Conservation (phyloP, 2,113 vertebrate species). For the Hippocampus mohnikei region DNA sequence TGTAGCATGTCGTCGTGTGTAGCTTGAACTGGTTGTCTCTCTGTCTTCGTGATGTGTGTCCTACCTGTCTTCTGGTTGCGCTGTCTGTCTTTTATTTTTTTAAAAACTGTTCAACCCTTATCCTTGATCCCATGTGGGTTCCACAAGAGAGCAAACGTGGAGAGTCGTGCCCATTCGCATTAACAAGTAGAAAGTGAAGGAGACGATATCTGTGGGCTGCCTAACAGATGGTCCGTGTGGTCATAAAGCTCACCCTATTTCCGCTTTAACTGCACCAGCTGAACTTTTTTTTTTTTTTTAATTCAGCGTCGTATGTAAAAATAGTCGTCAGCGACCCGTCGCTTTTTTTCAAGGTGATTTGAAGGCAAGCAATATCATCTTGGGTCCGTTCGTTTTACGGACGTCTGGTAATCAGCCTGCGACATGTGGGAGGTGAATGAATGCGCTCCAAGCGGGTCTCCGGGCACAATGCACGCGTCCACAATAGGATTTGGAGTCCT, state of each 20-base stretch:
- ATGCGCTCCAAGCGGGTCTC: constrained; percentile 58
- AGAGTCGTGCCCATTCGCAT: not conserved
- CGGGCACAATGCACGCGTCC: constrained; percentile 38
- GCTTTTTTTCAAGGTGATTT: not conserved
- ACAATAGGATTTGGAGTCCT: constrained; percentile 63
- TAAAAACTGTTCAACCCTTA: constrained; percentile 66
- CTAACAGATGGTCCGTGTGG: not conserved
- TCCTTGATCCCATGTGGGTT: constrained; percentile 60
- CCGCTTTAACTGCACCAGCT: not conserved
- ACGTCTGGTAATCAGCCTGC: constrained; percentile 43
- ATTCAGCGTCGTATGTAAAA: constrained; percentile 12
- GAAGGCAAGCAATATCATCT: constrained; percentile 33
- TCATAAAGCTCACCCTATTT: not conserved
- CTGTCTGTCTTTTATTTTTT: constrained; percentile 49
- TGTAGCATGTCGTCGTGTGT: constrained; percentile 44
- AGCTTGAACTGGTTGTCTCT: constrained; percentile 48
- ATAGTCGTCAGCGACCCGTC: not conserved
- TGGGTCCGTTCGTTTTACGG: constrained; percentile 20
- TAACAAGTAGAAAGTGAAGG: not conserved
- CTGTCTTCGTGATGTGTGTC: constrained; percentile 43
- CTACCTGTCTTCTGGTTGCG: constrained; percentile 45
- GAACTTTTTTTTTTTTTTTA: constrained; percentile 16
- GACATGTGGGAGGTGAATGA: constrained; percentile 52
- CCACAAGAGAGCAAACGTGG: constrained; percentile 77
- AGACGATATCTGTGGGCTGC: not conserved